Conservation (phyloP, 2,888 invertebrate species). For the Podabrus alpinus region DNA sequence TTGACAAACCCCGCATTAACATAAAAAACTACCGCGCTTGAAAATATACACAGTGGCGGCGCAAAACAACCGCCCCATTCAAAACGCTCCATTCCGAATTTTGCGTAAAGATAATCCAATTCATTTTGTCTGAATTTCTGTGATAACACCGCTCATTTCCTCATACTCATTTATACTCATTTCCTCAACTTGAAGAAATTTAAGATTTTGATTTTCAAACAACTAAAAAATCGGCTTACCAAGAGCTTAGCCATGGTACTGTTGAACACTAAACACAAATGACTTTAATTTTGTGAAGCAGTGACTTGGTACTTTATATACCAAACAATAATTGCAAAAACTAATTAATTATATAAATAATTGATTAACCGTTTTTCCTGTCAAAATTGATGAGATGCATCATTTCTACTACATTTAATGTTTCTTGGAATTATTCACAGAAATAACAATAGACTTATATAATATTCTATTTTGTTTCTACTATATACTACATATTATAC, state of each 20-base stretch:
- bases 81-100: too few species aligned
- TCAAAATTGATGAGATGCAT: not conserved
- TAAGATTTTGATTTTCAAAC: not conserved
- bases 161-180: too few species aligned
- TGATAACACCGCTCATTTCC: too few species aligned
- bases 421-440: not conserved
- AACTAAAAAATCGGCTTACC: not conserved
- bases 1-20: too few species aligned
- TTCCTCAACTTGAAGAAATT: too few species aligned
- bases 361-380: not conserved
- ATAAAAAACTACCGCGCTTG: too few species aligned
- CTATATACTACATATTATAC: too few species aligned
- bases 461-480: not conserved
- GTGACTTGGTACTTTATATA: not conserved
- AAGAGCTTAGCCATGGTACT: not conserved
- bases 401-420: not conserved
- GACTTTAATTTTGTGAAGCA: not conserved
- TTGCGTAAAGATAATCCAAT: too few species aligned
- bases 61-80: too few species aligned
- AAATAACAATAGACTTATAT: not conserved
- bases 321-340: not conserved
- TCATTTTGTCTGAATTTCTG: too few species aligned
- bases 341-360: not conserved
- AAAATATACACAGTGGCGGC: too few species aligned
- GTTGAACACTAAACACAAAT: not conserved